Evolutionary conservation across 2,797 vertebrate genomes (phyloP).

Genomic region (Mycteria americana): DNA sequence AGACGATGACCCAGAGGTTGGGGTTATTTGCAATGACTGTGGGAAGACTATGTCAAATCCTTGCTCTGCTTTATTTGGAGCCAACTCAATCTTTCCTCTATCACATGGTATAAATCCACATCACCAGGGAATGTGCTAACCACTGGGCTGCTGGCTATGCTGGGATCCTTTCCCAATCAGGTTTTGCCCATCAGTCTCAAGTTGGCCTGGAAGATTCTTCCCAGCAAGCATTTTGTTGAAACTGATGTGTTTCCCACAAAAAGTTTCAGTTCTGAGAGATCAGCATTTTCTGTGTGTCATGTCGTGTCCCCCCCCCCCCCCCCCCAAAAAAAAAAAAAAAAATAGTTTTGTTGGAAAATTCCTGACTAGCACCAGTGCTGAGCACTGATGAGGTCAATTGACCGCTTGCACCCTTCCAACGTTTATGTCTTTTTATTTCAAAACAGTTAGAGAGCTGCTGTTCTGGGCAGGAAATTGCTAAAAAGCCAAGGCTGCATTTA

Average conservation of each 20-base stretch:
- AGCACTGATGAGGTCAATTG: constrained; percentile 14
- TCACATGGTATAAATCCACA: background rate
- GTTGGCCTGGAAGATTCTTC: background rate
- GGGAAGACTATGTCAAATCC: background rate
- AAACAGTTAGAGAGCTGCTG: constrained; percentile 8
- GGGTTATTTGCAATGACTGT: background rate
- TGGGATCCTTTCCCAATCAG: background rate
- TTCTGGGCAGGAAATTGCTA: constrained; percentile 53
- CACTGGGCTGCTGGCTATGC: background rate
- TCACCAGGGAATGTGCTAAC: background rate
- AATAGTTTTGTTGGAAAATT: background rate
- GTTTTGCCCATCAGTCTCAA: background rate
- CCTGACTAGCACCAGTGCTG: background rate
- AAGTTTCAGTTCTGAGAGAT: background rate
- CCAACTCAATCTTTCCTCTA: background rate
- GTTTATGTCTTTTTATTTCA: constrained; percentile 39
- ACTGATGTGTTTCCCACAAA: background rate
- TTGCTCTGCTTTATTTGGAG: background rate
- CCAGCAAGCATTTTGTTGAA: background rate
- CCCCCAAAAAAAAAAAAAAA: background rate
- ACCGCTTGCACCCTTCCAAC: background rate
- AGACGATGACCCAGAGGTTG: background rate
- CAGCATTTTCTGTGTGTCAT: background rate
- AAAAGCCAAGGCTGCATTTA: background rate
- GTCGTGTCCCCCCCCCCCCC: too few species aligned